Base-by-base conservation (phyloP, 2,888 invertebrate species). In the Lochmaea crataegi region DNA sequence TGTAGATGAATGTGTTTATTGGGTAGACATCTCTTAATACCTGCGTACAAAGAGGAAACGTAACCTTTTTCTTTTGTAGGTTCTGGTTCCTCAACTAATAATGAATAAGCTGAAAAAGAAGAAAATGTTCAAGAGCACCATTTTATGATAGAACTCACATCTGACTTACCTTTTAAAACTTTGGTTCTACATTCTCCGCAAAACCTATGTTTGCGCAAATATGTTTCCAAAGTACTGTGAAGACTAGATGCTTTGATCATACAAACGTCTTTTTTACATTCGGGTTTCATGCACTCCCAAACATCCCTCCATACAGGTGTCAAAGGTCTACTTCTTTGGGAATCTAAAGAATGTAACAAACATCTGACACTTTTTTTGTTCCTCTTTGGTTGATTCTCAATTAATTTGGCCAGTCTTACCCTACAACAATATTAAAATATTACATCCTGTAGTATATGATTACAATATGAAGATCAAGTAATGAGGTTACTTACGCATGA, bases 111-210 rank as follows among this genome's bases (percentile, higher is more conserved):
- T 84, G 92, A 57, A 80, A 80, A 77, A 71, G 69, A 77, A 14
- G 69, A 77, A 14, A 26, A 38, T 10, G 53, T 60, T 10, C 1
- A 51, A 63, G 22, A 51, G 10, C n/a, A 58, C 11, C 14, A 26
- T 11, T 58, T 41, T 56, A 14, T 48, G 42, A 32, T 41, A 56
- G 41, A 38, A 53, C 22, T 22, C 4, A 5, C 5, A 48, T 65
- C 4, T 45, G 7, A 75, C 75, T 76, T 80, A 86, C 86, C 86
- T 83, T 86, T 86, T 79, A 91, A 86, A 75, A 97, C 96, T 90
- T 97, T 97, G 77, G 96, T 94, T 80, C 96, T 94, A 85, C 97
- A 97, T 85, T 97, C 97, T 2, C 94, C 92, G 85, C 97, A 97
- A 87, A 97, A 97, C 88, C 96, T 92, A 86, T 97, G 97, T 88